Percentiles rank a stretch among this genome's conserved stretches.
phyloP scores from a whole-genome alignment of 1,140 invertebrate genomes.

The Pseudomyrmex flavicornis region DNA sequence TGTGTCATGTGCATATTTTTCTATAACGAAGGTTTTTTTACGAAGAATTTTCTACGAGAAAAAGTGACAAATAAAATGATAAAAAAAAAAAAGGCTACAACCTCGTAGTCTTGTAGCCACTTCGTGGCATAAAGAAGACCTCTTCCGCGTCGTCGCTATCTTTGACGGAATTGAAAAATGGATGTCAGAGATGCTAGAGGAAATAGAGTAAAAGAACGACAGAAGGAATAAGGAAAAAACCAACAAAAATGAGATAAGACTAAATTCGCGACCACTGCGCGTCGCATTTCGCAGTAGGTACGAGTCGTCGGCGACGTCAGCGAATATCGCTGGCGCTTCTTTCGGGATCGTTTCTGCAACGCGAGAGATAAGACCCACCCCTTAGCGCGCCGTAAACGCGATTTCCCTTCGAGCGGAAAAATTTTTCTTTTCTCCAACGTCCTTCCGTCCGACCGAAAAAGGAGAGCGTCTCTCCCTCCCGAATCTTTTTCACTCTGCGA shows the following conservation, averaged over 20 bases:
- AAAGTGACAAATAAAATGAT: neutral
- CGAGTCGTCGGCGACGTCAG: conserved; percentile 59
- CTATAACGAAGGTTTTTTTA: neutral
- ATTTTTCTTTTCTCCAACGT: conserved; percentile 65
- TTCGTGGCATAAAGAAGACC: neutral
- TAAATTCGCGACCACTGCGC: conserved; percentile 37
- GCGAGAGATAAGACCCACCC: conserved; percentile 57
- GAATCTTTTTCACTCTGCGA: conserved; percentile 21
- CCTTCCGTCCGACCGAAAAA: conserved; percentile 19
- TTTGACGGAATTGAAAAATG: neutral
- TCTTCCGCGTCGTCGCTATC: neutral
- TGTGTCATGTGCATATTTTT: neutral
- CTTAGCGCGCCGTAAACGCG: conserved; percentile 52
- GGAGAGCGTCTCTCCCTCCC: conserved; percentile 19
- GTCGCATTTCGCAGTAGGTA: neutral
- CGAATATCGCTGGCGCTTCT: conserved; percentile 63
- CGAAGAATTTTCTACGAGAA: neutral
- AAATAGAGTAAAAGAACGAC: neutral
- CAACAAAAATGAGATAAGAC: neutral
- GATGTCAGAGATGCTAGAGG: neutral
- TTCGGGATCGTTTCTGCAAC: conserved; percentile 53
- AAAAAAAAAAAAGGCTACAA: neutral
- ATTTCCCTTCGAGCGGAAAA: conserved; percentile 65
- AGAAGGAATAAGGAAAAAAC: neutral
- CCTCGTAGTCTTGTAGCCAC: too few species aligned